Conservation (phyloP, 2,797 vertebrate species). For the Lutjanus campechanus region DNA sequence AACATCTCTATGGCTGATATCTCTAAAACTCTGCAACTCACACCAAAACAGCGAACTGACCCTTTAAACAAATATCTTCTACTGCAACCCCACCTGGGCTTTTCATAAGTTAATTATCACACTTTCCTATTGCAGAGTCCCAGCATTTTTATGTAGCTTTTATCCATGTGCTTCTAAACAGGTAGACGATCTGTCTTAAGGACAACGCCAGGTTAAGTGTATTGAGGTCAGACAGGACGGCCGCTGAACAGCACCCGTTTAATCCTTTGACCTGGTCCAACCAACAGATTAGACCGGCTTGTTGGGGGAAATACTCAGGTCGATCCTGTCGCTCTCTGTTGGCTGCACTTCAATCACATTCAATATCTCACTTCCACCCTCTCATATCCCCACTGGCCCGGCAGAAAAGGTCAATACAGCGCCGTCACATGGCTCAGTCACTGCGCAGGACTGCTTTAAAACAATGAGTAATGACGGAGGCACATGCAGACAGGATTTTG, state of each 20-base stretch:
- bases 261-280: conserved; percentile 77
- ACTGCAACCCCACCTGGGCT: not conserved
- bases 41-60: no score
- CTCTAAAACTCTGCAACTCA: no score
- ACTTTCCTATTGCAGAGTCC: not conserved
- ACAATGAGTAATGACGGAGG: conserved; percentile 48
- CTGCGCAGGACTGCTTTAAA: conserved; percentile 31
- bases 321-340: conserved; percentile 70
- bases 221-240: conserved; percentile 75
- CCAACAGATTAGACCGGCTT: conserved; percentile 74
- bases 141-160: conserved; percentile 1
- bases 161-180: conserved; percentile 38
- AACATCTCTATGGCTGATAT: no score
- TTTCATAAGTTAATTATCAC: not conserved
- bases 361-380: conserved; percentile 61
- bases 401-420: conserved; percentile 64
- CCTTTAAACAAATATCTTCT: not conserved
- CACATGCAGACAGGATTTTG: conserved; percentile 30
- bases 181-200: conserved; percentile 55
- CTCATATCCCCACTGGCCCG: conserved; percentile 49
- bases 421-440: conserved; percentile 46
- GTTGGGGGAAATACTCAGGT: conserved; percentile 68
- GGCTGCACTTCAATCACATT: conserved; percentile 75
- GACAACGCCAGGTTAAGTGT: conserved; percentile 58
- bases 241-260: conserved; percentile 57